Conservation (phyloP, 2,797 vertebrate species). For the Leptodactylus fallax region DNA sequence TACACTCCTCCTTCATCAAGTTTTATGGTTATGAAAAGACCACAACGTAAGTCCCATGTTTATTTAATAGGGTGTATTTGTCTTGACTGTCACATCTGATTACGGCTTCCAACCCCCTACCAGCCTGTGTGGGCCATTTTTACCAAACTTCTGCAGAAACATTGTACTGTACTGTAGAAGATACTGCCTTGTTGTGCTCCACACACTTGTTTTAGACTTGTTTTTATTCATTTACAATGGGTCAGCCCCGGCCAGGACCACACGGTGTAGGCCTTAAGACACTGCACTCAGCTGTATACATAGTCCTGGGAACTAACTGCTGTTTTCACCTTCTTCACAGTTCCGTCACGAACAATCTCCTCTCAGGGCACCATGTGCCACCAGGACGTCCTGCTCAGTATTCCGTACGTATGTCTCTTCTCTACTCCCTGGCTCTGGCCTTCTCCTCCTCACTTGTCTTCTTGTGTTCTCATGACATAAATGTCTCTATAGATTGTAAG, state of each 20-base stretch:
- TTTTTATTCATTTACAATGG: background rate
- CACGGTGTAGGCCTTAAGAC: background rate
- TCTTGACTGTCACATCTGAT: too few species aligned
- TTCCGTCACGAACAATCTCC: background rate
- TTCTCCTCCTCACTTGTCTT: background rate
- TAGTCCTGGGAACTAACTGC: background rate
- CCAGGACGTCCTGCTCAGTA: background rate
- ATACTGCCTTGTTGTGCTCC: background rate
- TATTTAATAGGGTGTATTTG: too few species aligned
- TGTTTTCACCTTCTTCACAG: background rate
- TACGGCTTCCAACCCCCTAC: too few species aligned
- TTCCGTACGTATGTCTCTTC: slow-evolving; percentile 24
- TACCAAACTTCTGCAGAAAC: too few species aligned
- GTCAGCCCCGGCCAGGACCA: too few species aligned
- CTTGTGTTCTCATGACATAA: background rate
- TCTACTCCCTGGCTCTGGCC: too few species aligned
- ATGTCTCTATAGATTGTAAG: background rate
- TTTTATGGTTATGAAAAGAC: slow-evolving; percentile 7
- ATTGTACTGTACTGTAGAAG: too few species aligned
- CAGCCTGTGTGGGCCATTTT: too few species aligned
- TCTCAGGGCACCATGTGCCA: background rate
- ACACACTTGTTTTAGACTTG: too few species aligned
- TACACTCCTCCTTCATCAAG: background rate
- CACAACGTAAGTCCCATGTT: background rate
- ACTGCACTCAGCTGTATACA: background rate